Evolutionary conservation across 2,113 vertebrate genomes (phyloP).

Genomic region (Heterotilapia buettikoferi): DNA sequence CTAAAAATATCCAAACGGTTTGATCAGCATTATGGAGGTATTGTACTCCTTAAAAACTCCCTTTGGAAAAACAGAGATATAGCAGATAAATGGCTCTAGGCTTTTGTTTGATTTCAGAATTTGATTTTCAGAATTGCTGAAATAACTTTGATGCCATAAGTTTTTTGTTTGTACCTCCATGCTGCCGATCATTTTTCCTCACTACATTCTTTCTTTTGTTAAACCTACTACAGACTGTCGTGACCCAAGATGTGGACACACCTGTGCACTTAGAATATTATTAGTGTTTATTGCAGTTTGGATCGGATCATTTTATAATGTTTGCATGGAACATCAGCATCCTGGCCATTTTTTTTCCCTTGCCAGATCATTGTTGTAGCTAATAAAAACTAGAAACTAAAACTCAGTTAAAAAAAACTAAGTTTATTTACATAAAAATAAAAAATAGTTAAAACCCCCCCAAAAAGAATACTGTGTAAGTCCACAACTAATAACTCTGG

Average conservation of each 20-base stretch:
- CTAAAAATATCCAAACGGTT: background rate
- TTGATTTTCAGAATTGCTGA: background rate
- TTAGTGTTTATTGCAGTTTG: background rate
- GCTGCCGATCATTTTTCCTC: background rate
- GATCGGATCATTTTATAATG: background rate
- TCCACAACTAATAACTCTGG: background rate
- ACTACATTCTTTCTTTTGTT: background rate
- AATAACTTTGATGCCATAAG: background rate
- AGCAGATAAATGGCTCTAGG: background rate
- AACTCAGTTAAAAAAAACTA: background rate
- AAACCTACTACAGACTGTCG: background rate
- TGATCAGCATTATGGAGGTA: background rate
- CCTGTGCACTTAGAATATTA: background rate
- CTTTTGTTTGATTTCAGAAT: background rate
- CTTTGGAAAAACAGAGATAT: background rate
- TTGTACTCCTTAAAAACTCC: background rate
- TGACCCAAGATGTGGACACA: background rate
- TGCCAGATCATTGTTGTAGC: background rate
- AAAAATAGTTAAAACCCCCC: accelerated
- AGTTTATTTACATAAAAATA: background rate
- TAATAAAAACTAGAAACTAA: background rate
- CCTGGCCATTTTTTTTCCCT: accelerated
- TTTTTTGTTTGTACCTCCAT: background rate
- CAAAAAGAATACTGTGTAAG: background rate
- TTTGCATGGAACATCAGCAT: background rate